Evolutionary conservation across 2,113 vertebrate species (phyloP), one percentile per base, ranked within the genome.

Genomic region (Dermatemys mawii): DNA sequence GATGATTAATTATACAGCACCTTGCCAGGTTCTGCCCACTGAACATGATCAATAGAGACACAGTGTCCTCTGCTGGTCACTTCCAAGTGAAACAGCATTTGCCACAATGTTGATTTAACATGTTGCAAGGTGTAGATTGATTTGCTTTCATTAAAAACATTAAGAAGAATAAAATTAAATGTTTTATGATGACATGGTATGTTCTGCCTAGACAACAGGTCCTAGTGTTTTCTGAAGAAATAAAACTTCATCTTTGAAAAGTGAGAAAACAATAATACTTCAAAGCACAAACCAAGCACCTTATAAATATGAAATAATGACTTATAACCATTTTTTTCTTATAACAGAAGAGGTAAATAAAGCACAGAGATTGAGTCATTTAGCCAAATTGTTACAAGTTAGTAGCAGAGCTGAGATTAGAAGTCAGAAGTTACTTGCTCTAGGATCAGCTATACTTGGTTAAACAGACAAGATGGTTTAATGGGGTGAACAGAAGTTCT

Each of bases 51-150:
- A 83, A 41, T 97, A 92, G 98, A 96, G 98, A 96, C 98, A 97
- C 60, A 97, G 98, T 97, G 98, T 97, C 98, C 98, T 98, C 98
- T 98, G 86, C 96, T 97, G 98, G 97, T 84, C 2, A 70, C 46
- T 48, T 46, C 19, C 38, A 91, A 80, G 54, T 78, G 29, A 73
- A 87, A 51, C 14, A 5, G 1, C 55, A 38, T 54, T 75, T 70
- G 70, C 6, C 16, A 6, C 48, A 73, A 8, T 16, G n/a, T 35
- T 83, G 75, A 55, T 44, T 49, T 51, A 84, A 49, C 49, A 57
- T 24, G 4, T 27, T 83, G 49, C 87, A 87, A 78, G 84, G 85
- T 76, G 54, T 12, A 48, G 32, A 83, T 92, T 79, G 82, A 88
- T 95, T 22, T 27, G 48, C 89, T 97, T 97, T 97, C 93, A 95